Conservation (phyloP, 2,113 vertebrate species). For the Semicossyphus pulcher region DNA sequence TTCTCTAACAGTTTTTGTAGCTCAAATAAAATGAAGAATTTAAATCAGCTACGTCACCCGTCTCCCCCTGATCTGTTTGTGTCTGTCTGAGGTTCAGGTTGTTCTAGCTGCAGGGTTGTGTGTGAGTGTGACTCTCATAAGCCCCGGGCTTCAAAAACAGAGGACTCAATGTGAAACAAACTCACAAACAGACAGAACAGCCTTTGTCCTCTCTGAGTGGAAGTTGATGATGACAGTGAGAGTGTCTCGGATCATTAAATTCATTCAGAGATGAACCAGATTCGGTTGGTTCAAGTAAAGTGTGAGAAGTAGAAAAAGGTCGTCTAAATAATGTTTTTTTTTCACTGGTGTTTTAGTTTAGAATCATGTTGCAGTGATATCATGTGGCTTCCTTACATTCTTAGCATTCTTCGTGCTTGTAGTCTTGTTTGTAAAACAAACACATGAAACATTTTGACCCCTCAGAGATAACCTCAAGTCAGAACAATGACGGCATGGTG, state of each 20-base stretch:
- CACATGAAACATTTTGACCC: constrained; percentile 8
- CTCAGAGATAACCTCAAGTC: constrained; percentile 8
- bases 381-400: background rate
- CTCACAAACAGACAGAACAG: constrained; percentile 9
- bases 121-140: constrained; percentile 31
- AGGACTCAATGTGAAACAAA: background rate
- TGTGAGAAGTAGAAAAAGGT: background rate
- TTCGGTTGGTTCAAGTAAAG: background rate
- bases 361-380: constrained; percentile 6
- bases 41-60: no score
- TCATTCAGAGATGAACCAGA: background rate
- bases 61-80: background rate
- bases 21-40: background rate
- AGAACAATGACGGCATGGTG: constrained; percentile 36
- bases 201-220: constrained; percentile 36
- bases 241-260: constrained; percentile 13
- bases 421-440: background rate
- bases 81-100: background rate
- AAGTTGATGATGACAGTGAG: constrained; percentile 14
- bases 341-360: background rate
- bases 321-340: background rate
- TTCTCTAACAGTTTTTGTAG: background rate
- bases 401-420: constrained; percentile 10
- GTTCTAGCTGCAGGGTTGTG: constrained; percentile 8
- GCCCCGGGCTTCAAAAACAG: constrained; percentile 25